These are phyloP conservation scores for Branchellion lobata DNA, from an alignment of 2,888 invertebrate species.

Conservation along the genomic window DNA sequence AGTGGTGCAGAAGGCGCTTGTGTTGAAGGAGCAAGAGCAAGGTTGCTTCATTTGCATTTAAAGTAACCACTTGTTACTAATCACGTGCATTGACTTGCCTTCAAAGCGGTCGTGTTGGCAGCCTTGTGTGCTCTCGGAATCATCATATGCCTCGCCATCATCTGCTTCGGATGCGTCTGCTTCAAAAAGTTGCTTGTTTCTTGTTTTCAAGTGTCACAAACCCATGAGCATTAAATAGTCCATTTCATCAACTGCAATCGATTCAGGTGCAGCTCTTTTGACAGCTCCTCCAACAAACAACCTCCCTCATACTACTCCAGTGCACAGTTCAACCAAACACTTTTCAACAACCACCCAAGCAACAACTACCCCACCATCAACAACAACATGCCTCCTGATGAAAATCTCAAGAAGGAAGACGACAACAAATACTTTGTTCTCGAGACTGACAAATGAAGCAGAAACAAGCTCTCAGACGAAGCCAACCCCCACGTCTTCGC, in stretches of 20 bases:
- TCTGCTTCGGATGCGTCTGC: slow-evolving; percentile 17
- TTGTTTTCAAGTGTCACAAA: no score
- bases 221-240: background rate
- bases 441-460: slow-evolving; percentile 12
- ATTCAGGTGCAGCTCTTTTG: background rate
- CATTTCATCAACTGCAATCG: no score
- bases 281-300: background rate
- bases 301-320: background rate
- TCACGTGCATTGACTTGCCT: no score
- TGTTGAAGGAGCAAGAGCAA: background rate
- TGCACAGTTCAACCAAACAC: background rate
- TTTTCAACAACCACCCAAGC: background rate
- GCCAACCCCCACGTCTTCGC: no score
- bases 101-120: background rate
- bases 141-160: background rate
- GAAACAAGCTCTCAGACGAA: no score
- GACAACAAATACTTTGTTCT: slow-evolving; percentile 32
- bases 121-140: slow-evolving; percentile 2
- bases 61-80: no score
- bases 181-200: background rate
- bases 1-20: background rate
- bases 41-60: background rate
- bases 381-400: background rate
- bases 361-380: slow-evolving; percentile 3
- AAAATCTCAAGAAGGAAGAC: background rate